These are phyloP conservation scores for Catocala sponsa DNA, from an alignment of 2,888 invertebrate genomes.

Conservation along the genomic window DNA sequence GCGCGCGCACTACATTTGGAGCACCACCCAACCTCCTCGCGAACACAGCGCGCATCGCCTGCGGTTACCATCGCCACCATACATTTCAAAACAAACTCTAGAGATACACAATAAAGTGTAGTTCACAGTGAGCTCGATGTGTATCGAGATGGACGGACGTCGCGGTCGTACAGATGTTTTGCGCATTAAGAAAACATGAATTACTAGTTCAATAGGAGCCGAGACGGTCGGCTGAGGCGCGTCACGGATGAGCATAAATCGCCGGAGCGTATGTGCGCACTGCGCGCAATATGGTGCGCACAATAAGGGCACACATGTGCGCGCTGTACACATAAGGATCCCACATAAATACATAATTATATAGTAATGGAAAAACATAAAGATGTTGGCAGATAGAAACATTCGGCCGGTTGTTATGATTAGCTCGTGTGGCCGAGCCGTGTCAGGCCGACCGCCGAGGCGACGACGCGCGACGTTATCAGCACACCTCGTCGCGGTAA, in stretches of 20 bases:
- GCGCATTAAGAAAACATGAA: constrained; percentile 72
- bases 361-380: too few species aligned
- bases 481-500: too few species aligned
- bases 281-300: neutral
- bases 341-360: neutral
- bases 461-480: too few species aligned
- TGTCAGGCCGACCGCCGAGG: too few species aligned
- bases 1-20: constrained; percentile 48
- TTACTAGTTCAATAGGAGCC: constrained; percentile 64
- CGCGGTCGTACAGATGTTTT: constrained; percentile 63
- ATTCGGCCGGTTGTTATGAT: too few species aligned
- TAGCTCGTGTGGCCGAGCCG: too few species aligned
- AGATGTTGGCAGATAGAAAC: too few species aligned
- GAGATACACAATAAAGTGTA: constrained; percentile 3
- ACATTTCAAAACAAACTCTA: constrained; percentile 8
- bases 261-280: neutral
- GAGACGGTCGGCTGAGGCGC: constrained; percentile 5
- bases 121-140: constrained; percentile 5
- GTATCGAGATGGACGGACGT: constrained; percentile 26
- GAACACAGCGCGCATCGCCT: constrained; percentile 23
- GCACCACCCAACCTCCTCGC: constrained; percentile 15
- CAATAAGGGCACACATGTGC: constrained; percentile 7
- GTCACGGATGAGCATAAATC: constrained; percentile 7
- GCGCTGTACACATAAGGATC: neutral
- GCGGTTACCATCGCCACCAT: constrained; percentile 9